Base-by-base conservation (phyloP, 35 echinoderm and acorn worm genomes). In the Chiridota heheva region DNA sequence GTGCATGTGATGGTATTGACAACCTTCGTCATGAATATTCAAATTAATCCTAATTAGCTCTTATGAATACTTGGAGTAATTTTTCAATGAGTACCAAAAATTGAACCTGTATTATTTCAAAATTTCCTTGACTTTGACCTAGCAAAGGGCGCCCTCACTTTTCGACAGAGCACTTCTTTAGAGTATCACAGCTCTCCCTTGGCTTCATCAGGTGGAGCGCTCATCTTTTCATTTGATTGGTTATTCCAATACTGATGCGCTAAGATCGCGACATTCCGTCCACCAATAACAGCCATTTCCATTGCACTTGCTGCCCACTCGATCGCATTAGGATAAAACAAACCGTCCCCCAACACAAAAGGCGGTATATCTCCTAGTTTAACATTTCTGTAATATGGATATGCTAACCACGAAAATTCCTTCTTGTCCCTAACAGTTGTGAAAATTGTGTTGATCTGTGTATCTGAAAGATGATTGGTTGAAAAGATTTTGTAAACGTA, bases 281-380 rank as follows among this genome's bases (percentile, higher is more conserved):
- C 77, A 17, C 88, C 88, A 78, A 91, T 87, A 2, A 81, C 78
- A 5, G 84, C 77, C 84, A 97, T 91, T 42, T 97, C 93, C 73
- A 91, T 96, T 16, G 84, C 83, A 60, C 93, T 97, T 20, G 93
- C 93, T 1, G 84, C 93, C 93, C 93, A 97, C 49, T 97, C 93
- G 1, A 97, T 80, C 2, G 69, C 83, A 75, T 87, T 91, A 18
- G 77, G 65, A 65, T 97, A 88, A 69, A 78, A 91, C 30, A 87
- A 22, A 30, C 89, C 81, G 3, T 71, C 41, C 30, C 68, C 20
- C 4, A 97, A 33, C n/a, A 84, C 76, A 58, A 91, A 97, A 1
- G 72, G 38, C 8, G 93, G 72, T 33, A 92, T 56, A 0, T 55
- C 60, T 12, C 88, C 55, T 7, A 60, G 60, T 8, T 64, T 32